Base-by-base conservation (phyloP, 2,113 vertebrate genomes). In the Pongo pygmaeus region DNA sequence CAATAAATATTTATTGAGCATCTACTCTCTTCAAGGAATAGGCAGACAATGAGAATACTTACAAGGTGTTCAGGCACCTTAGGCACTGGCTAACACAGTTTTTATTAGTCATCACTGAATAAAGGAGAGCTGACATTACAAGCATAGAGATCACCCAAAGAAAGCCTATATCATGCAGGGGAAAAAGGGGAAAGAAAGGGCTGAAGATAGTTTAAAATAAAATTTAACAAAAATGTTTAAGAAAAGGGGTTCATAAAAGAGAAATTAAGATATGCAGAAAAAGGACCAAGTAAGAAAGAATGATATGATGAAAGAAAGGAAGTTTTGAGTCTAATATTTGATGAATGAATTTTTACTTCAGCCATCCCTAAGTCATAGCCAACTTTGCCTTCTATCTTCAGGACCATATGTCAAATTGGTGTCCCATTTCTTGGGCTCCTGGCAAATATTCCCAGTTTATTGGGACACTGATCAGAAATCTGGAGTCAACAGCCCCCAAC, bases 271-370 rank as follows among this genome's bases (percentile, higher is more conserved):
- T 50, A 84, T 55, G 48, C 43, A 84, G 10, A 85, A 61, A 67
- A 40, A 74, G 2, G 18, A 35, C 40, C 43, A 79, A 59, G 75
- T 50, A 86, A 74, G 25, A 89, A 18, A n/a, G 13, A 79, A 55
- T 79, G 40, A 78, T 48, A 85, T 14, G 13, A 40, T 72, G 10
- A 79, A 81, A 84, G 6, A 25, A 20, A 91, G 35, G 8, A 81
- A 88, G 52, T n/a, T 52, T 16, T 55, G 23, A 87, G 77, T 64
- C 50, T 78, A 40, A 91, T 87, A 32, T 46, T n/a, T 52, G 81
- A 72, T 48, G 81, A 83, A 40, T n/a, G 12, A 69, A 40, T 83
- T 88, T 93, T 95, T 83, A 40, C 16, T 87, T 87, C 48, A 61
- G 5, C n/a, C 12, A 12, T 70, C 7, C 13, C 10, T 72, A 83